phyloP scores from a whole-genome alignment of 2,888 invertebrate species.

The Rhingia campestris region DNA sequence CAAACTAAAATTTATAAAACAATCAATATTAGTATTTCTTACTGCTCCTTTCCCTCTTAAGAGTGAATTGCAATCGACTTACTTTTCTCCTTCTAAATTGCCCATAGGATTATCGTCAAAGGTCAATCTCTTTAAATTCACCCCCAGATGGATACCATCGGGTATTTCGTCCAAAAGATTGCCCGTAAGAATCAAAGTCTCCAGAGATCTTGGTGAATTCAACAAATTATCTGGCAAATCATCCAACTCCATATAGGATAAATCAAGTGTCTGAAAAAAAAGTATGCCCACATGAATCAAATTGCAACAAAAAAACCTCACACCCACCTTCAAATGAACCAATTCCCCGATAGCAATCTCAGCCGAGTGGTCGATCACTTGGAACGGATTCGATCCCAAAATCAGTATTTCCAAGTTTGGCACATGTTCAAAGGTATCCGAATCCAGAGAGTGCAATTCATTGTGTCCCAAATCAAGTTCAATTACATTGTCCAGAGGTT shows the following conservation, averaged over 20 bases:
- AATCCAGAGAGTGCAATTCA: conserved; percentile 87
- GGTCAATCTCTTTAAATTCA: conserved; percentile 85
- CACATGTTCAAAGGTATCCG: conserved; percentile 90
- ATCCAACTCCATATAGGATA: conserved; percentile 87
- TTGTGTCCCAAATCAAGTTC: conserved; percentile 86
- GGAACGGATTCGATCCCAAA: conserved; percentile 90
- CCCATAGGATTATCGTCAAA: conserved; percentile 89
- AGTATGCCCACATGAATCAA: background rate
- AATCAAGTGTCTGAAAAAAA: conserved; percentile 85
- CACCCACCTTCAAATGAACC: conserved; percentile 85
- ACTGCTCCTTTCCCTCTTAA: no score
- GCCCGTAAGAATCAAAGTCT: conserved; percentile 87
- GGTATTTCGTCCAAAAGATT: conserved; percentile 87
- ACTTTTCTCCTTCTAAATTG: conserved; percentile 83
- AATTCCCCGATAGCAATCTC: conserved; percentile 87
- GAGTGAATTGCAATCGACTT: conserved; percentile 57
- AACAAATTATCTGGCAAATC: conserved; percentile 87
- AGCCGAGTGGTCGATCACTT: conserved; percentile 86
- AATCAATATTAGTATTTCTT: conserved; percentile 77
- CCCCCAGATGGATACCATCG: conserved; percentile 85
- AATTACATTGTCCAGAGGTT: conserved; percentile 77
- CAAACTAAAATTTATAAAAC: conserved; percentile 81
- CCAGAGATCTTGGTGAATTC: conserved; percentile 87
- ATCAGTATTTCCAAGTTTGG: conserved; percentile 87
- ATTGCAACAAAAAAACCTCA: background rate